phyloP scores from a whole-genome alignment of 2,797 vertebrate genomes.

The Serranus cabrilla region DNA sequence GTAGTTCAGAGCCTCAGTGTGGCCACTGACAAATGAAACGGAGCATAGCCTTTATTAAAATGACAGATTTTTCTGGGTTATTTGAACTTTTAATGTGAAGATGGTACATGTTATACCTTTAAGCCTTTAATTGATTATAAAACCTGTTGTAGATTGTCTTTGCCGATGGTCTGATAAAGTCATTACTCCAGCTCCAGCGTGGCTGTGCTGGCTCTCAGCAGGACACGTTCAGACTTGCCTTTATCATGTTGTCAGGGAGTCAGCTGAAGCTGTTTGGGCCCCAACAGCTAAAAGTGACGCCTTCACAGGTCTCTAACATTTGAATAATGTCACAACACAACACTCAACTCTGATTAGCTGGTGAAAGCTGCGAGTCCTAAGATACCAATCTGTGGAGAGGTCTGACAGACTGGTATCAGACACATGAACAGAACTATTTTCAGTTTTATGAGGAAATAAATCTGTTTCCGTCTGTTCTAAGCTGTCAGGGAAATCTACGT shows the following conservation, averaged over 20 bases:
- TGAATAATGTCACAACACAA: conserved; percentile 8
- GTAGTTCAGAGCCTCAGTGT: no score
- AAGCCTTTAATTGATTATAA: background rate
- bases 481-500: no score
- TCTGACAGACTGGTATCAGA: background rate
- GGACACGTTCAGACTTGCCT: conserved; percentile 48
- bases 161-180: no score
- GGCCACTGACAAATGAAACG: no score
- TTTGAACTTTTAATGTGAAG: no score
- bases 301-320: conserved; percentile 5
- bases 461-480: no score
- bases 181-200: background rate
- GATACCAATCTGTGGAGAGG: conserved; percentile 9
- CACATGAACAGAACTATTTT: background rate
- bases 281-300: conserved; percentile 16
- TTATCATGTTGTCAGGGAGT: conserved; percentile 32
- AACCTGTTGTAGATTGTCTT: background rate
- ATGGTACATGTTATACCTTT: no score
- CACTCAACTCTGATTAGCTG: conserved; percentile 15
- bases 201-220: background rate
- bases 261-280: conserved; percentile 31
- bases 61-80: no score
- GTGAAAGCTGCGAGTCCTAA: conserved; percentile 11
- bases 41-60: no score
- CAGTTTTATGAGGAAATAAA: background rate